Conservation (phyloP, 1,140 invertebrate genomes). For the Chlorops oryzae region DNA sequence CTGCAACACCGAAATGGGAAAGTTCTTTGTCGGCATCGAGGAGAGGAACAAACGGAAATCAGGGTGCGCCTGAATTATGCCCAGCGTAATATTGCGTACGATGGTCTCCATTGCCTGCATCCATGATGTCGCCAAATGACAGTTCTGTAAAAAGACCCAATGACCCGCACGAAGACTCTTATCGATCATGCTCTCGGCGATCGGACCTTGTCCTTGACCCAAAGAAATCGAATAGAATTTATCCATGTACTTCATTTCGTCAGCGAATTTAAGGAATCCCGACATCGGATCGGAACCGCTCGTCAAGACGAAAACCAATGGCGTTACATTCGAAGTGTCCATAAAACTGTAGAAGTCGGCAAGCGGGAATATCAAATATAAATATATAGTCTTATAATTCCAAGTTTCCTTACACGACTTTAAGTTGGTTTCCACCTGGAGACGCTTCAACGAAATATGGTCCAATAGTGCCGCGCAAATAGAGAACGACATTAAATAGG, state of each 20-base stretch:
- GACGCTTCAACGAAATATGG: slow-evolving; percentile 72
- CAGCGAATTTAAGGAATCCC: slow-evolving; percentile 70
- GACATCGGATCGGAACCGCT: slow-evolving; percentile 86
- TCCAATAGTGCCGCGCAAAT: slow-evolving; percentile 69
- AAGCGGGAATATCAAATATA: neutral
- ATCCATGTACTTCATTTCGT: slow-evolving; percentile 68
- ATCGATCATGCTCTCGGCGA: slow-evolving; percentile 77
- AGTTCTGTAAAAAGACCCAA: slow-evolving; percentile 88
- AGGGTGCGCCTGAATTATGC: slow-evolving; percentile 55
- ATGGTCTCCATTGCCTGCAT: slow-evolving; percentile 71
- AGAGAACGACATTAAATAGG: slow-evolving; percentile 71
- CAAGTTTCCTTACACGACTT: slow-evolving; percentile 58
- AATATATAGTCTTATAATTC: too few relatives aligned
- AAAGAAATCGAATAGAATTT: slow-evolving; percentile 78
- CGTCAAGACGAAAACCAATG: slow-evolving; percentile 84
- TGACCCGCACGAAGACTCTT: slow-evolving; percentile 61
- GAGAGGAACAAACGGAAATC: slow-evolving; percentile 81
- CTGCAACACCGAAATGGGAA: slow-evolving; percentile 84
- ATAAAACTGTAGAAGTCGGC: slow-evolving; percentile 55
- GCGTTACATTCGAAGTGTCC: slow-evolving; percentile 66
- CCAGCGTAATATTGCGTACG: slow-evolving; percentile 62
- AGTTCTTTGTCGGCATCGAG: slow-evolving; percentile 77
- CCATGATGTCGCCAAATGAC: slow-evolving; percentile 87
- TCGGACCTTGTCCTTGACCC: slow-evolving; percentile 82
- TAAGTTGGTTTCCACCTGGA: slow-evolving; percentile 54